These are phyloP conservation scores for Sylvilagus bachmani DNA, from an alignment of 2,113 vertebrate genomes.

Conservation along the genomic window DNA sequence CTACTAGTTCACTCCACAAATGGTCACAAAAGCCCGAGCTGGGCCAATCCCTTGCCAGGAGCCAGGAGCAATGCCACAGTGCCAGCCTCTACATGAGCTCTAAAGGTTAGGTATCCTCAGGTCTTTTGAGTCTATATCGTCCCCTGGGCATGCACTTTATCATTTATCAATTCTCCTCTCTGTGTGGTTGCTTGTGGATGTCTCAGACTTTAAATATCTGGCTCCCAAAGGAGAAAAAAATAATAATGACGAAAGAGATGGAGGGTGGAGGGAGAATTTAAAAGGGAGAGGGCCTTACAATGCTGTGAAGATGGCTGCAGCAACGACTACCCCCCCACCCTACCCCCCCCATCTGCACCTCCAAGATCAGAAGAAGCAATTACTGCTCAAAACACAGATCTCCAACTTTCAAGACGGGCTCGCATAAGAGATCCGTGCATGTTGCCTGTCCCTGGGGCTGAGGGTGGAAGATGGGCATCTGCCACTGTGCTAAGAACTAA, in stretches of 20 bases:
- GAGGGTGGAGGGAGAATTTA: neutral
- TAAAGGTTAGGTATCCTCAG: neutral
- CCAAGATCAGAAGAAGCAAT: neutral
- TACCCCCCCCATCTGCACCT: neutral
- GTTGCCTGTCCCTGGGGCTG: neutral
- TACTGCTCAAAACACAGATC: neutral
- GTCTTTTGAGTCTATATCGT: neutral
- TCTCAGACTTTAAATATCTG: neutral
- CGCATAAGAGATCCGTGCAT: neutral
- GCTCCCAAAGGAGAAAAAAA: neutral
- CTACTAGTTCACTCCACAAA: too few relatives aligned
- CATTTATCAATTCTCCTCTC: neutral
- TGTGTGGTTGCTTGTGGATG: neutral
- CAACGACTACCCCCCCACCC: too few relatives aligned
- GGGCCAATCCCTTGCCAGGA: too few relatives aligned
- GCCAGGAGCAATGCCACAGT: too few relatives aligned
- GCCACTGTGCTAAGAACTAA: neutral
- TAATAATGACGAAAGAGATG: neutral
- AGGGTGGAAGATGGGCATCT: neutral
- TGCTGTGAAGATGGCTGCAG: neutral
- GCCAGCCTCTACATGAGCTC: neutral
- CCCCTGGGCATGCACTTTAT: neutral
- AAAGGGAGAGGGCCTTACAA: neutral
- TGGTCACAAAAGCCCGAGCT: too few relatives aligned
- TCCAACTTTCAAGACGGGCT: neutral